Evolutionary conservation across 2,113 vertebrate species (phyloP), one percentile per base, ranked within the genome.

Genomic region (Picathartes gymnocephalus): DNA sequence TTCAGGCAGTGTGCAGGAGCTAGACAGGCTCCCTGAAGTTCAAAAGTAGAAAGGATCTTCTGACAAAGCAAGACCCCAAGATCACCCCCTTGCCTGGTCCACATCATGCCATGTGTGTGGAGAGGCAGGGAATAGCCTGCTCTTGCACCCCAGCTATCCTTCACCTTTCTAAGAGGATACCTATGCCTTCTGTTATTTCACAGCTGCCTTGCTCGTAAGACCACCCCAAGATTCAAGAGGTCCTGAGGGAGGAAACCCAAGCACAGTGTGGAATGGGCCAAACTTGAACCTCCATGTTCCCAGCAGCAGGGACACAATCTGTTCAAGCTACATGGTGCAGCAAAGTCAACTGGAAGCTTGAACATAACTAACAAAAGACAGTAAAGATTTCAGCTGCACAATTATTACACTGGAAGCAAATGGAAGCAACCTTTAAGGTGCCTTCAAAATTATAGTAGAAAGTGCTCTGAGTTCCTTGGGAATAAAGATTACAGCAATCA

Each of bases 31-130:
- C 37, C 45, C 25, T 11, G 2, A 22, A 66, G 12, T 15, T 54
- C 9, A 22, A 58, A 64, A 60, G 15, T 3, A 73, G 15, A 27
- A 62, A 68, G 16, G 6, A 6, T 57, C 5, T 70, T 28, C 35
- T 30, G 35, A 60, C 11, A 54, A n/a, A 88, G 8, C 12, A 68
- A 4, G 3, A 77, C 23, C 30, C 27, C 4, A 11, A 76, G 19
- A 40, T 30, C 20, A 33, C 4, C 3, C 5, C 3, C 3, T 51
- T 2, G 0, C 28, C 2, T 10, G 8, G 5, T 74, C 33, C 24
- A 31, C 19, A 24, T 42, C 5, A 2, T 15, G 14, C 28, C 0
- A 0, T 28, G 3, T 48, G 10, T 37, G 25, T n/a, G 21, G 19
- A 61, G 19, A 80, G 22, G 27, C 12, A 42, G 31, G n/a, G 8